Evolutionary conservation across 1,140 invertebrate species (phyloP).

Genomic region (Chrysomallon squamiferum): DNA sequence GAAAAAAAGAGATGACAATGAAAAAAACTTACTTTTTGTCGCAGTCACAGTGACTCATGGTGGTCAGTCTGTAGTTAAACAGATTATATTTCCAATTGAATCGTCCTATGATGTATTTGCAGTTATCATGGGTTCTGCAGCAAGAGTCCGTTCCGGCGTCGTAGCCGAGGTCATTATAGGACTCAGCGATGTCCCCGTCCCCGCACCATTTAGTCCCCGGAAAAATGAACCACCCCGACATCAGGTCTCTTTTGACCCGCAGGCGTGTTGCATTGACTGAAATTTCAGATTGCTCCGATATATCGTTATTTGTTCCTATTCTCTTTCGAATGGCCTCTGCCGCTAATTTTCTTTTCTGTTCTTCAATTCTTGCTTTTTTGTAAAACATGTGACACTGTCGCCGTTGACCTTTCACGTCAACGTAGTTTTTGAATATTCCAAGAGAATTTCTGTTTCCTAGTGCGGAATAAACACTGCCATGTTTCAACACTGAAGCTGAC

Average conservation of each 20-base stretch:
- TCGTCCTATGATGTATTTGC: constrained; percentile 79
- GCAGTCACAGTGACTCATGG: constrained; percentile 85
- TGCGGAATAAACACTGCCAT: background rate
- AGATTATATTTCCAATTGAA: constrained; percentile 79
- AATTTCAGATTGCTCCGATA: too few species aligned
- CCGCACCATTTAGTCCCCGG: constrained; percentile 74
- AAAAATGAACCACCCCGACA: constrained; percentile 32
- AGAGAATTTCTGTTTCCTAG: background rate
- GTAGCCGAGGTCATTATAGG: constrained; percentile 78
- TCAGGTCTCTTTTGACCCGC: constrained; percentile 16
- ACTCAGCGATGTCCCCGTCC: constrained; percentile 75
- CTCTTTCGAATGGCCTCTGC: too few species aligned
- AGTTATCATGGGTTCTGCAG: constrained; percentile 83
- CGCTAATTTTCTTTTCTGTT: too few species aligned
- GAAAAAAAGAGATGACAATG: too few species aligned
- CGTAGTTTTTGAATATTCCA: background rate
- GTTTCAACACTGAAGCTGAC: background rate
- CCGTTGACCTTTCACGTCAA: background rate
- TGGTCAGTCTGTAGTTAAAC: constrained; percentile 84
- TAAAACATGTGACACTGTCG: background rate
- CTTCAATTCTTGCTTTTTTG: background rate
- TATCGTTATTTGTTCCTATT: background rate
- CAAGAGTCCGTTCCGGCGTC: constrained; percentile 80
- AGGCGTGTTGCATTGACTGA: background rate
- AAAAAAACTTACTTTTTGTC: constrained; percentile 77